Conservation (phyloP, 2,888 invertebrate species). For the Microplitis deprimator region DNA sequence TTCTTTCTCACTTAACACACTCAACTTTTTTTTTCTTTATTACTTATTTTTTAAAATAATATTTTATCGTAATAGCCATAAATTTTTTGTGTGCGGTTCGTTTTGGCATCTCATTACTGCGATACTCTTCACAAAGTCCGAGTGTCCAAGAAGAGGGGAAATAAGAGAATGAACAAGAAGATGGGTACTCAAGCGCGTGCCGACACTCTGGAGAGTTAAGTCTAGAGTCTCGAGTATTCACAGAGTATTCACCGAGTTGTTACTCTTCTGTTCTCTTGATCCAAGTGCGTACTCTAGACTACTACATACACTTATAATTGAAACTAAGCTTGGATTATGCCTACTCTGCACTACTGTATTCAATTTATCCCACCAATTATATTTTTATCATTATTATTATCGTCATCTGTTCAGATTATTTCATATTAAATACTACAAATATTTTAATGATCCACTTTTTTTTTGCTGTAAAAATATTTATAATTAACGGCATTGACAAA, state of each 20-base stretch:
- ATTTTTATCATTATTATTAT: not conserved
- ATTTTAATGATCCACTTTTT: no score
- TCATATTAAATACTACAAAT: no score
- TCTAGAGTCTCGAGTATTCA: slow-evolving; percentile 15
- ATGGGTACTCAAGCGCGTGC: slow-evolving; percentile 40
- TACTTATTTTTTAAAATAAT: not conserved
- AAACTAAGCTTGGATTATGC: slow-evolving; percentile 34
- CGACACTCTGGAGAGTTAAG: slow-evolving; percentile 37
- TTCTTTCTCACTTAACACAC: not conserved
- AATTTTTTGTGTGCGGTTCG: slow-evolving; percentile 3
- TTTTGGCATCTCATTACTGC: not conserved
- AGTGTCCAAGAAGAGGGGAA: not conserved
- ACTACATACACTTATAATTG: not conserved
- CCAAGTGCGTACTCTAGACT: slow-evolving; percentile 26
- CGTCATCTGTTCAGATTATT: not conserved
- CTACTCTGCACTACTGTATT: slow-evolving; percentile 32
- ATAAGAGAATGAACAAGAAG: slow-evolving; percentile 28
- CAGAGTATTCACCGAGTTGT: not conserved
- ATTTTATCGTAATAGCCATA: not conserved
- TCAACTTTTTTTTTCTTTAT: not conserved
- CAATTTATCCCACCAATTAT: not conserved
- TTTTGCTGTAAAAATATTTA: no score
- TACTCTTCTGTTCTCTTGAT: slow-evolving; percentile 26
- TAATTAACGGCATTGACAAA: not conserved
- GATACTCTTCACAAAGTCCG: not conserved